Evolutionary conservation across 2,113 vertebrate species (phyloP).

Genomic region (Polyodon spathula): DNA sequence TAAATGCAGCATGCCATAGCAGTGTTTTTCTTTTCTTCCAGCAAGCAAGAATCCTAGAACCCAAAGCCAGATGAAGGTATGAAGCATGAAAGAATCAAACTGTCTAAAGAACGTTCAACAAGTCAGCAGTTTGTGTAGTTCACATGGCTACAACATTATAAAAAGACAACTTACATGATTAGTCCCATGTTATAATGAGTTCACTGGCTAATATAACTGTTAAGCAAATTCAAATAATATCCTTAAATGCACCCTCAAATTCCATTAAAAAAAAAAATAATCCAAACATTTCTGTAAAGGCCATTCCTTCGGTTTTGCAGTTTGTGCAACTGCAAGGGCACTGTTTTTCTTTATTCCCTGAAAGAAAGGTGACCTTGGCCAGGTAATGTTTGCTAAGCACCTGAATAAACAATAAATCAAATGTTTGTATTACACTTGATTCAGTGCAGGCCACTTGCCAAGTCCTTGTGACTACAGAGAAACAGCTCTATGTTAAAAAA

Average conservation of each 20-base stretch:
- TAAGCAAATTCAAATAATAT: no score
- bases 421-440: slow-evolving; percentile 36
- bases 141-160: no score
- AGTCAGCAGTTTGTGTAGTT: no score
- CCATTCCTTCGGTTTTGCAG: slow-evolving; percentile 8
- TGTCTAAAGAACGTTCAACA: no score
- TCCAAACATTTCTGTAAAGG: slow-evolving; percentile 43
- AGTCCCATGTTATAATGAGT: no score
- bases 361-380: slow-evolving; percentile 49
- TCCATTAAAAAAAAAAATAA: slow-evolving; percentile 38
- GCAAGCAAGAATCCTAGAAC: no score
- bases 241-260: slow-evolving; percentile 46
- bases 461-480: slow-evolving; percentile 5
- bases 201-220: no score
- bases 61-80: no score
- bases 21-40: no score
- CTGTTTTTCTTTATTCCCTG: slow-evolving; percentile 30
- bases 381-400: slow-evolving; percentile 37
- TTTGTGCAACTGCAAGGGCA: slow-evolving; percentile 1
- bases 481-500: slow-evolving; percentile 1
- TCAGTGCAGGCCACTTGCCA: slow-evolving; percentile 28
- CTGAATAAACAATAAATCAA: slow-evolving; percentile 51
- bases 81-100: no score
- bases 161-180: no score
- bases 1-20: no score